Evolutionary conservation across 2,113 vertebrate genomes (phyloP), one percentile per base, ranked within the genome.

Genomic region (Turdus rufiventris): DNA sequence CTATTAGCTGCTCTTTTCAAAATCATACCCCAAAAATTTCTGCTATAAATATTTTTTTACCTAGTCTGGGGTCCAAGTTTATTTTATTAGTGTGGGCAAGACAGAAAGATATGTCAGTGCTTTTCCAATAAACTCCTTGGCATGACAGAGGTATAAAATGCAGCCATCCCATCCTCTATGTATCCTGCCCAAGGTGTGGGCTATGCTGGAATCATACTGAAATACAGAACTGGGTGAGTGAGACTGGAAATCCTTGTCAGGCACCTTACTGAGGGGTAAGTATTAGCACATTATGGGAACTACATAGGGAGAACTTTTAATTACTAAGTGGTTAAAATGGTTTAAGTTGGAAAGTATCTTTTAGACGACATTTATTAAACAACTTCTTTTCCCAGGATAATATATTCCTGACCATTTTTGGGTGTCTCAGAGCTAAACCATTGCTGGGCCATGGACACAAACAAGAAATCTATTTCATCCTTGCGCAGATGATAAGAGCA

Each of bases 81-180:
- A 48, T 96, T 93, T 92, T 91, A 60, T 91, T 92, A 33, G 11
- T 10, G 24, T 71, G 48, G 31, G 47, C 17, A 73, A 71, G 63
- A 79, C 9, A 84, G 48, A 86, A 73, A 54, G 47, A 60, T 17
- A 65, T 91, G 88, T 76, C 36, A 73, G 62, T 79, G 67, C 15
- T 94, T 88, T 95, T 85, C 67, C 67, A 83, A 62, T 76, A 80
- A 90, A 33, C 33, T 80, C 42, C 12, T 36, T 81, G 70, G 36
- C 4, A 18, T 65, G 61, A 58, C 38, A 79, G 73, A 62, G 26
- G 12, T 68, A 56, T 61, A 47, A 93, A 91, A 79, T 60, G 18
- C 36, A 68, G 36, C 12, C 38, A 61, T 34, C 25, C n/a, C 2
- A 1, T 42, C 14, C 45, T 21, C 25, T 61, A 1, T 3, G 1